phyloP scores from a whole-genome alignment of 2,888 invertebrate species.

The Arenicola marina region DNA sequence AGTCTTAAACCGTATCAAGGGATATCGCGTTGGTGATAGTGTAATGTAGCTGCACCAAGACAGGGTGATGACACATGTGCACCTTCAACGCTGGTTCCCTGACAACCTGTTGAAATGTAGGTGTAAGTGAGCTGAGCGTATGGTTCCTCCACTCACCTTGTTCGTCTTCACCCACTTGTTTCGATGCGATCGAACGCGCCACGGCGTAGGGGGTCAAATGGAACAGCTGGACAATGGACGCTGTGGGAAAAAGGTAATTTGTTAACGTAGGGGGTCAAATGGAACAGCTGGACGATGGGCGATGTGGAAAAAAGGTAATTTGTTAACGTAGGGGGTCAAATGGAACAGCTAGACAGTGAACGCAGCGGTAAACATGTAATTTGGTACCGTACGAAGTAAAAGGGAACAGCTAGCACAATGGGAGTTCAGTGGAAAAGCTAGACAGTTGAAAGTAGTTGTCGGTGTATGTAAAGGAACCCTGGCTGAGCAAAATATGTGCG shows the following conservation, averaged over 20 bases:
- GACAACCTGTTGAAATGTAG: too few relatives aligned
- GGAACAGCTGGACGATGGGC: conserved; percentile 51
- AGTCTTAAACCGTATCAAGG: too few relatives aligned
- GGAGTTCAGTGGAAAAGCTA: neutral
- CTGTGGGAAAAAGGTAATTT: conserved; percentile 40
- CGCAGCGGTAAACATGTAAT: conserved; percentile 41
- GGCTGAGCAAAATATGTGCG: too few relatives aligned
- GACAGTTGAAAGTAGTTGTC: neutral
- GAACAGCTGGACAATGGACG: conserved; percentile 51
- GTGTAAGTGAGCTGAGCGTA: neutral
- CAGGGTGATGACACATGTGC: too few relatives aligned
- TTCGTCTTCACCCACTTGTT: conserved; percentile 50
- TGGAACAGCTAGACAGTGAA: conserved; percentile 53
- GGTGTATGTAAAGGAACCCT: too few relatives aligned
- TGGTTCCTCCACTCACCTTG: conserved; percentile 43
- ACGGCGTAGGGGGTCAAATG: conserved; percentile 58
- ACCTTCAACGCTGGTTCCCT: too few relatives aligned
- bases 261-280: conserved; percentile 52
- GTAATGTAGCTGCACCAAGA: too few relatives aligned
- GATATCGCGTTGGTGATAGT: too few relatives aligned
- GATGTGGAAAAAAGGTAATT: conserved; percentile 42
- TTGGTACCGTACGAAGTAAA: conserved; percentile 51
- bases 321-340: conserved; percentile 50
- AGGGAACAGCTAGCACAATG: conserved; percentile 44
- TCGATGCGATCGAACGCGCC: conserved; percentile 52